phyloP scores from a whole-genome alignment of 2,797 vertebrate genomes.

The Micropoecilia bifurca region DNA sequence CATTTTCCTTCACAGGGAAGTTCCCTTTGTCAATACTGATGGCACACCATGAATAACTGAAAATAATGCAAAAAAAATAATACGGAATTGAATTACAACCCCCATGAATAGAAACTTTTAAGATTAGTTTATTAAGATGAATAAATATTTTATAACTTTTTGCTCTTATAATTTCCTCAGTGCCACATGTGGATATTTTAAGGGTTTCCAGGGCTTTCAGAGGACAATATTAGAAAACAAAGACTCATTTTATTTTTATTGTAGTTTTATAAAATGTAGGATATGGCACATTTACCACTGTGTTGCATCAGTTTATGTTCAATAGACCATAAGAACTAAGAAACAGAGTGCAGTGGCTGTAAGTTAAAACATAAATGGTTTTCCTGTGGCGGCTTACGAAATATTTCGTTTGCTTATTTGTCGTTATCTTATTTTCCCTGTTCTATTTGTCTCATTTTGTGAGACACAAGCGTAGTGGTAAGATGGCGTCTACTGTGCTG shows the following conservation, averaged over 20 bases:
- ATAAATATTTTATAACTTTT: neutral
- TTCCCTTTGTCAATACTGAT: neutral
- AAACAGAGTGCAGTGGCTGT: neutral
- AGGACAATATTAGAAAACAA: neutral
- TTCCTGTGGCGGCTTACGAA: neutral
- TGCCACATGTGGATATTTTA: neutral
- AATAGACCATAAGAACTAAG: neutral
- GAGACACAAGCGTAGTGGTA: no score
- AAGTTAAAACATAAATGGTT: neutral
- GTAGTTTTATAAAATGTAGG: neutral
- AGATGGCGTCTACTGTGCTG: neutral
- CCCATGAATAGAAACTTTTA: neutral
- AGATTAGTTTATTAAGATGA: neutral
- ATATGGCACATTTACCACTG: neutral
- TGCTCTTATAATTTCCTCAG: neutral
- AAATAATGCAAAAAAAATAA: neutral
- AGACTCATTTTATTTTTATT: neutral
- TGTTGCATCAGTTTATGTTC: neutral
- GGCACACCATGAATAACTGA: neutral
- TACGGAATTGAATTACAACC: neutral
- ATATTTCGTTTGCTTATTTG: neutral
- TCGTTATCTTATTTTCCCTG: neutral
- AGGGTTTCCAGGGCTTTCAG: neutral
- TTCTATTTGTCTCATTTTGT: neutral
- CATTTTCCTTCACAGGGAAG: neutral